Conservation (phyloP, 2,888 invertebrate species). For the Aspidiotus rigidus region DNA sequence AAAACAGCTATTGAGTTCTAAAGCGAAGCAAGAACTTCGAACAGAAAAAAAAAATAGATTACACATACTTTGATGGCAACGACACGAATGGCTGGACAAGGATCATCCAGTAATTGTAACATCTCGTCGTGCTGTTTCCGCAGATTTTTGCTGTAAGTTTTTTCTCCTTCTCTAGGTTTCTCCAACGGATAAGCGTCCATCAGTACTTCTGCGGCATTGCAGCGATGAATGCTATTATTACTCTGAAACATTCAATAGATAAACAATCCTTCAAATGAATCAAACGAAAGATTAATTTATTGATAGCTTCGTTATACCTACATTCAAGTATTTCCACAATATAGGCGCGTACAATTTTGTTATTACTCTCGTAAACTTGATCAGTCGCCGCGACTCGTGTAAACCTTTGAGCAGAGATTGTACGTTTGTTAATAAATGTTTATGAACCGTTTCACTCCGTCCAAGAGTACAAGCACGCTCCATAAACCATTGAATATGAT, state of each 20-base stretch:
- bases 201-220: constrained; percentile 40
- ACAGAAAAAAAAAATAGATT: not conserved
- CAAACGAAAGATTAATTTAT: not conserved
- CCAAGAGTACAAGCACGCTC: constrained; percentile 24
- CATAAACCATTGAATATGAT: constrained; percentile 27
- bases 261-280: not conserved
- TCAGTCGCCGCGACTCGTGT: constrained; percentile 36
- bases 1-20: not conserved
- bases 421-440: constrained; percentile 12
- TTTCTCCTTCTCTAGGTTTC: constrained; percentile 36
- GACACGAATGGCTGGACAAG: constrained; percentile 39
- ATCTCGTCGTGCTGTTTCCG: constrained; percentile 39
- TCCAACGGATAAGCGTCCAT: constrained; percentile 40
- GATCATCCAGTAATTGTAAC: constrained; percentile 38
- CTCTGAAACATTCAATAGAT: constrained; percentile 36
- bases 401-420: constrained; percentile 36
- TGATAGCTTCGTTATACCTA: constrained; percentile 26
- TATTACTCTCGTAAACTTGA: constrained; percentile 38
- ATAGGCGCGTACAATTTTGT: constrained; percentile 39
- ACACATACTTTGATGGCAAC: constrained; percentile 39
- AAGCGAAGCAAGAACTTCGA: too few species aligned
- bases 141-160: constrained; percentile 36
- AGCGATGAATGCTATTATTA: constrained; percentile 37
- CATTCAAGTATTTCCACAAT: constrained; percentile 39
- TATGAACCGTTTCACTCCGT: constrained; percentile 1